phyloP scores from a whole-genome alignment of 1,140 invertebrate genomes.

The Pseudomyrmex concolor region DNA sequence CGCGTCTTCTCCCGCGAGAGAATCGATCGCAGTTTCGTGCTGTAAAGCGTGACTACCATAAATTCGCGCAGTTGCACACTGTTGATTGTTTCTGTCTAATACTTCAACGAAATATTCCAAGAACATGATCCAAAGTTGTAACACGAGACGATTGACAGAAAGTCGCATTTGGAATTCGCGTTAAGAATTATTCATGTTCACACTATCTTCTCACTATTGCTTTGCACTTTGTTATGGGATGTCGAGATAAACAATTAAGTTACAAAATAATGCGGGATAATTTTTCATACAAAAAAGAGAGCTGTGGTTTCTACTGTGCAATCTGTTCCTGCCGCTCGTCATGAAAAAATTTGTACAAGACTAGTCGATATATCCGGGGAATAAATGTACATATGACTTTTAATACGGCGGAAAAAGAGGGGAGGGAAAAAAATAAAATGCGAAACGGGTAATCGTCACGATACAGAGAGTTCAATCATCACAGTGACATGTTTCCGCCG shows the following conservation, averaged over 20 bases:
- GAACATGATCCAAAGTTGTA: conserved; percentile 10
- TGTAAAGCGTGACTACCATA: conserved; percentile 37
- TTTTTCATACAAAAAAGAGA: neutral
- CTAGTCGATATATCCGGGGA: no score
- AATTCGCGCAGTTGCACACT: conserved; percentile 36
- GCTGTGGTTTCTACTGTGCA: neutral
- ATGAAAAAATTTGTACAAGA: neutral
- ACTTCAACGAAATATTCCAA: conserved; percentile 32
- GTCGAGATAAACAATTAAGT: neutral
- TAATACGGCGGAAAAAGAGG: no score
- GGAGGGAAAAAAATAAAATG: conserved; percentile 16
- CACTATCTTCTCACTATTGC: neutral
- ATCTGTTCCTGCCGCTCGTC: conserved; percentile 9
- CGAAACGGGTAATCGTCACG: conserved; percentile 14
- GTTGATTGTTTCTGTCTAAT: conserved; percentile 55
- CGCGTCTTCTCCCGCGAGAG: conserved; percentile 18
- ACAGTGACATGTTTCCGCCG: neutral
- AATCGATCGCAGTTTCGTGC: conserved; percentile 63
- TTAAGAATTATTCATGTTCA: neutral
- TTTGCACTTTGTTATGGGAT: neutral
- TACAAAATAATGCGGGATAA: neutral
- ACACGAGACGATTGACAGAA: neutral
- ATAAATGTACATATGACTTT: neutral
- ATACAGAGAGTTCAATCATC: neutral
- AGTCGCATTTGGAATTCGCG: neutral